Evolutionary conservation across 1,140 invertebrate genomes (phyloP).

Genomic region (Calosoma granatense): DNA sequence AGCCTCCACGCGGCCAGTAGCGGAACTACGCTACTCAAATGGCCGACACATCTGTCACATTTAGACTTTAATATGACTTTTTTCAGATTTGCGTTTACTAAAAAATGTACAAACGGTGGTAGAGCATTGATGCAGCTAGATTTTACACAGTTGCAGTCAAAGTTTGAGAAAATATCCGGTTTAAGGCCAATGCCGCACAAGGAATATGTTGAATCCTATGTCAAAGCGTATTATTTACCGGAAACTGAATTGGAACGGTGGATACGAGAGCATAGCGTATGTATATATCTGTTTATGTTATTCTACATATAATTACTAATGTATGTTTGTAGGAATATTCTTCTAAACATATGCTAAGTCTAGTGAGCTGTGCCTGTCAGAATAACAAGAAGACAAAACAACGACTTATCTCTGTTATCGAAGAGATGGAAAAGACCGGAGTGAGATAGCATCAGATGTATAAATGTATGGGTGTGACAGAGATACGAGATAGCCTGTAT

Average conservation of each 20-base stretch:
- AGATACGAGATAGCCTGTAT: too few species aligned
- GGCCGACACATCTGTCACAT: too few species aligned
- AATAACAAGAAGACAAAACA: slow-evolving; percentile 80
- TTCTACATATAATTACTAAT: background rate
- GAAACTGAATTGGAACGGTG: slow-evolving; percentile 81
- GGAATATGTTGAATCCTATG: slow-evolving; percentile 86
- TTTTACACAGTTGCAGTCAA: slow-evolving; percentile 88
- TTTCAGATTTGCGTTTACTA: slow-evolving; percentile 71
- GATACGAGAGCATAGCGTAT: slow-evolving; percentile 70
- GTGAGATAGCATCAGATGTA: slow-evolving; percentile 5
- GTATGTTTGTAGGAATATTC: slow-evolving; percentile 65
- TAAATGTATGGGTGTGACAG: background rate
- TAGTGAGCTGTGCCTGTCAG: slow-evolving; percentile 79
- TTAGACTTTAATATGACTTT: slow-evolving; percentile 12
- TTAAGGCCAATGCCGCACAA: slow-evolving; percentile 77
- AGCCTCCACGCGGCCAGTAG: background rate
- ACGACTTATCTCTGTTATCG: slow-evolving; percentile 60
- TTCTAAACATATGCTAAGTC: slow-evolving; percentile 69
- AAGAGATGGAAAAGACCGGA: slow-evolving; percentile 39
- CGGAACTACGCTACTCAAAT: background rate
- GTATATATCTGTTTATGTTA: slow-evolving; percentile 14
- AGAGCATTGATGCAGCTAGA: slow-evolving; percentile 95
- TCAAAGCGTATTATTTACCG: slow-evolving; percentile 93
- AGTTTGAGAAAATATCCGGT: slow-evolving; percentile 77
- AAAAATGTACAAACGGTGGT: slow-evolving; percentile 93